These are phyloP conservation scores for Natator depressus DNA, from an alignment of 2,113 vertebrate species.

Conservation along the genomic window DNA sequence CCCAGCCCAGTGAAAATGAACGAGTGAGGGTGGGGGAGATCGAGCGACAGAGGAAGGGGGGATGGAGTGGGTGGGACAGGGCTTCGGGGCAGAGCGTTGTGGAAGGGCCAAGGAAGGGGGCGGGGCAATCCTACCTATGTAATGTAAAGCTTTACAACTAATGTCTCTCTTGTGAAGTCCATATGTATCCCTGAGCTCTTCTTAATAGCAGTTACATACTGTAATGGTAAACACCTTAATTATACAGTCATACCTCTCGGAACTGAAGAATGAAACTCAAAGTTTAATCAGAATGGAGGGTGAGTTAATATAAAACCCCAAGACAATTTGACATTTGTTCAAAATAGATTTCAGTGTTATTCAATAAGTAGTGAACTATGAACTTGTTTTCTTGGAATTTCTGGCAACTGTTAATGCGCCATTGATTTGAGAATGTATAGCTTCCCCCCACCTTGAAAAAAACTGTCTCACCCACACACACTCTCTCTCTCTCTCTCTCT, in stretches of 20 bases:
- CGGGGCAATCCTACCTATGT: too few relatives aligned
- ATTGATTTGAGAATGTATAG: neutral
- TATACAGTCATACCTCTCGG: neutral
- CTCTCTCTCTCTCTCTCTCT: neutral
- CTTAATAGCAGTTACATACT: neutral
- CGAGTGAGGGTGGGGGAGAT: too few relatives aligned
- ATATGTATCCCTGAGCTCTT: neutral
- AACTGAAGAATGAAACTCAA: neutral
- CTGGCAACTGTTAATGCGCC: neutral
- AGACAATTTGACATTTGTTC: neutral
- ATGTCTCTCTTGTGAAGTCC: neutral
- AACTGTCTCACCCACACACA: too few relatives aligned
- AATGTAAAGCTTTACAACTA: neutral
- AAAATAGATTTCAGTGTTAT: rapidly evolving
- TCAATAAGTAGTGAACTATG: neutral
- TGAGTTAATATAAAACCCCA: neutral
- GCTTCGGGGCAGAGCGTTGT: too few relatives aligned
- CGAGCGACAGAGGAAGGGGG: too few relatives aligned
- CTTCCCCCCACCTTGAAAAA: neutral
- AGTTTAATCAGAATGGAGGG: neutral
- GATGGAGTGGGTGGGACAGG: too few relatives aligned
- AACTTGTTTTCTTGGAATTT: neutral
- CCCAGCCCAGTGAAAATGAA: too few relatives aligned
- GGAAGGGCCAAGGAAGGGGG: too few relatives aligned
- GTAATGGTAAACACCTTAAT: neutral